phyloP scores from a whole-genome alignment of 2,113 vertebrate species.

The Lanius ludovicianus region DNA sequence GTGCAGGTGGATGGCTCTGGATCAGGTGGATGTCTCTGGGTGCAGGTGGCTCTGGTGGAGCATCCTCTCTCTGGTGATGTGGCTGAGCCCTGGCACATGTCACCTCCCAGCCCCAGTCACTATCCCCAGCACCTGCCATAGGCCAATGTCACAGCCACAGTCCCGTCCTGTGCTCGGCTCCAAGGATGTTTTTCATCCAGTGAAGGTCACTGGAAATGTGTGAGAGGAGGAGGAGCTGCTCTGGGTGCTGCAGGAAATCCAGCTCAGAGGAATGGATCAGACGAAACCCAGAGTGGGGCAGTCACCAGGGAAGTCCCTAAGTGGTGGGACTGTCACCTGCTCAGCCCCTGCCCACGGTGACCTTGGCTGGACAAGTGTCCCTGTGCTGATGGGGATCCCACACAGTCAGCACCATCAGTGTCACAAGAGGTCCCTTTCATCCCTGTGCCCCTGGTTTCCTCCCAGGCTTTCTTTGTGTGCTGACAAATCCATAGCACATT shows the following conservation, averaged over 20 bases:
- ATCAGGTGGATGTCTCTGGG: too few relatives aligned
- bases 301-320: not conserved
- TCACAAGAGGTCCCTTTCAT: not conserved
- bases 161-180: not conserved
- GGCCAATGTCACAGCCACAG: not conserved
- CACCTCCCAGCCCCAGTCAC: not conserved
- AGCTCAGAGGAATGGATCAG: not conserved
- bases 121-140: not conserved
- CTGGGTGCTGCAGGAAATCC: accelerated
- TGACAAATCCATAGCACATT: accelerated
- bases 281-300: not conserved
- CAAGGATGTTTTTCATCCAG: not conserved
- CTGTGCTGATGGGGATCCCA: not conserved
- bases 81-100: not conserved
- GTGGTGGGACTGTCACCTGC: accelerated
- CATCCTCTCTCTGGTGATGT: not conserved
- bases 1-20: too few relatives aligned
- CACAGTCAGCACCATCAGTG: not conserved
- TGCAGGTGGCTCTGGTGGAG: not conserved
- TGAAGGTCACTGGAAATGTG: not conserved
- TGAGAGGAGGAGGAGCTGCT: not conserved
- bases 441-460: not conserved
- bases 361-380: not conserved
- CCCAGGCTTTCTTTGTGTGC: not conserved
- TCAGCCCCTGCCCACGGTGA: not conserved